Conservation (phyloP, 2,113 vertebrate genomes). For the Etia nguti region DNA sequence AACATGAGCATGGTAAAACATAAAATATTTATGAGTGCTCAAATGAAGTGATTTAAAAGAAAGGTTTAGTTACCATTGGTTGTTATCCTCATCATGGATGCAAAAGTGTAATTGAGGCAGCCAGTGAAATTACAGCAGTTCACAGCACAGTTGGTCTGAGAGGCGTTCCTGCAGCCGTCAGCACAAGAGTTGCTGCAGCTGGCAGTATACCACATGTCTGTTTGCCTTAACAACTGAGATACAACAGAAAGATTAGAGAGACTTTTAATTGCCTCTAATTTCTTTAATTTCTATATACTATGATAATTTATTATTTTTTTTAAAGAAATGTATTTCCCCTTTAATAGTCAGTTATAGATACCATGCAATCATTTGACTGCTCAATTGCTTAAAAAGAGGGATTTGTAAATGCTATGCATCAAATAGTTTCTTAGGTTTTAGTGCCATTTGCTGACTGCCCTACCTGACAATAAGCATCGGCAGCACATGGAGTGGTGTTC, state of each 20-base stretch:
- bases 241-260: slow-evolving; percentile 6
- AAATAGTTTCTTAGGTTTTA: background rate
- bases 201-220: slow-evolving; percentile 44
- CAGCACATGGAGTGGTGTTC: slow-evolving; percentile 22
- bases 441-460: background rate
- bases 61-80: slow-evolving; percentile 34
- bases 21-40: background rate
- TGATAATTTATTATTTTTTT: too few relatives aligned
- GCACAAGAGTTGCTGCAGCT: background rate
- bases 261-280: background rate
- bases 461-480: slow-evolving; percentile 66
- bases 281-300: background rate
- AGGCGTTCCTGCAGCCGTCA: slow-evolving; percentile 35
- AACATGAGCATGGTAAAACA: background rate
- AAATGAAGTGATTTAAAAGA: background rate
- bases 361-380: background rate
- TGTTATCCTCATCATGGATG: slow-evolving; percentile 21
- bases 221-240: slow-evolving; percentile 62
- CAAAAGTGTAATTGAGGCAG: slow-evolving; percentile 63
- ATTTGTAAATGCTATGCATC: background rate
- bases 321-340: background rate
- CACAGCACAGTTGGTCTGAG: slow-evolving; percentile 50
- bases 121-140: slow-evolving; percentile 59
- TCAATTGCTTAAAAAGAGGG: background rate
- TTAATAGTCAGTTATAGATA: background rate